Percentiles rank a stretch among this genome's conserved stretches.
These are phyloP conservation scores for Elegia similella DNA, from an alignment of 2,888 invertebrate genomes.

Conservation along the genomic window DNA sequence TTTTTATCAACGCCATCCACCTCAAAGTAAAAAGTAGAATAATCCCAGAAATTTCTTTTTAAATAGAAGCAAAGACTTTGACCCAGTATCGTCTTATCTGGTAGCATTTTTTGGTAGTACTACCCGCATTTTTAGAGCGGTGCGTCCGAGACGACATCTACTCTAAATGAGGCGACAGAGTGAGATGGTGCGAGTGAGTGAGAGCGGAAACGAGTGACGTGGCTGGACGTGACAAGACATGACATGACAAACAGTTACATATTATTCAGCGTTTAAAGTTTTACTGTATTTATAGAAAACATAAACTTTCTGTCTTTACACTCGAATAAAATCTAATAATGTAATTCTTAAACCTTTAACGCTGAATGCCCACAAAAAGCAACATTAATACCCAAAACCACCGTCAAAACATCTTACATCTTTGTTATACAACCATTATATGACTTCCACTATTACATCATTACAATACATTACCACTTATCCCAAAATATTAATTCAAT, in stretches of 20 bases:
- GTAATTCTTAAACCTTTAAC: slow-evolving; percentile 18
- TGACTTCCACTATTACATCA: neutral
- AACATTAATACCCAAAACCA: slow-evolving; percentile 16
- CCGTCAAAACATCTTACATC: slow-evolving; percentile 8
- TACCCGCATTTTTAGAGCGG: slow-evolving; percentile 33
- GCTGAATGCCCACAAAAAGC: slow-evolving; percentile 19
- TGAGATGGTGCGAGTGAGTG: slow-evolving; percentile 78
- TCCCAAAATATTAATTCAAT: too few species aligned
- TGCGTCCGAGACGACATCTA: slow-evolving; percentile 48
- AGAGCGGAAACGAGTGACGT: slow-evolving; percentile 78
- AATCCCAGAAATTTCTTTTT: too few species aligned
- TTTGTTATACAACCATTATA: neutral
- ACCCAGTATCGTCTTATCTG: too few species aligned
- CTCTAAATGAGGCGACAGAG: slow-evolving; percentile 72
- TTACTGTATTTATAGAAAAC: too few species aligned
- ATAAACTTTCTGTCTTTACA: too few species aligned
- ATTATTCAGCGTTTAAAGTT: slow-evolving; percentile 15
- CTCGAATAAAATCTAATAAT: too few species aligned
- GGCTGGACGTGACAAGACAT: slow-evolving; percentile 63
- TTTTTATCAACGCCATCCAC: too few species aligned
- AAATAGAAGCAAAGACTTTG: too few species aligned
- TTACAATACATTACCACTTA: too few species aligned
- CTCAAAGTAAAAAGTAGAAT: too few species aligned
- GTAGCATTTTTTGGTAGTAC: neutral
- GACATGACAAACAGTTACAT: slow-evolving; percentile 41